Percentiles rank a stretch among this genome's conserved stretches.
These are phyloP conservation scores for Kryptolebias marmoratus DNA, from an alignment of 2,113 vertebrate genomes.

Conservation along the genomic window DNA sequence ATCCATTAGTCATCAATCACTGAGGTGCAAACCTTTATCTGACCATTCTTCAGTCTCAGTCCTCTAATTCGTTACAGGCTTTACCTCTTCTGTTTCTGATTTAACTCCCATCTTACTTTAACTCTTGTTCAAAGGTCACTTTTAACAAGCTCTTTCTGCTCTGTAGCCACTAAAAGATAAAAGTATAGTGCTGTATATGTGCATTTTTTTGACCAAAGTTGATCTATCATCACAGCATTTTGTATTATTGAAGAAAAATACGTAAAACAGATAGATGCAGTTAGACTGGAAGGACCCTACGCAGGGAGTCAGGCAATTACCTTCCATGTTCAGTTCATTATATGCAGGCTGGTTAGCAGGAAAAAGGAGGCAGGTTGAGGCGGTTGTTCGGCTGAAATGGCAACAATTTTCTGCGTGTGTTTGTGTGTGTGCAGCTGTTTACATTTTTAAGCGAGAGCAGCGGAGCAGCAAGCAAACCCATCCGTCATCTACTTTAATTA, in stretches of 20 bases:
- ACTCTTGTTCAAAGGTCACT: conserved; percentile 62
- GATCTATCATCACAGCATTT: conserved; percentile 49
- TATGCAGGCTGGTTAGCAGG: conserved; percentile 20
- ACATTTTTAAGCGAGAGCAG: conserved; percentile 37
- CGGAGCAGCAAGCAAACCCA: conserved; percentile 29
- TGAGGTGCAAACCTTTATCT: background rate
- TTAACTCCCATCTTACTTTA: conserved; percentile 12
- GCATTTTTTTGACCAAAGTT: conserved; percentile 23
- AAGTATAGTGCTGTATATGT: conserved; percentile 1
- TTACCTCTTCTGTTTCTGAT: conserved; percentile 3
- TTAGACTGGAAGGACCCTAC: conserved; percentile 39
- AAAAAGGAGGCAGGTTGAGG: conserved; percentile 10
- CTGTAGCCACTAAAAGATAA: conserved; percentile 18
- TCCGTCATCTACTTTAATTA: conserved; percentile 63
- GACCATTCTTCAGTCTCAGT: background rate
- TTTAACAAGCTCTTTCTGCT: conserved; percentile 70
- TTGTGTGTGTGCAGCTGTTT: conserved; percentile 37
- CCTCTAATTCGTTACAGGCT: background rate
- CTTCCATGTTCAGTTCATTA: conserved; percentile 63
- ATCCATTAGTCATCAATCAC: conserved; percentile 9
- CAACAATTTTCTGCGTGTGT: conserved; percentile 31
- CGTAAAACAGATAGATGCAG: conserved; percentile 68
- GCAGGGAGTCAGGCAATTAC: conserved; percentile 60
- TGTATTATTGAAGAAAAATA: conserved; percentile 58
- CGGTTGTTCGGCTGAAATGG: conserved; percentile 22